These are phyloP conservation scores for Erinaceus europaeus DNA, from an alignment of 2,113 vertebrate species.

Conservation along the genomic window DNA sequence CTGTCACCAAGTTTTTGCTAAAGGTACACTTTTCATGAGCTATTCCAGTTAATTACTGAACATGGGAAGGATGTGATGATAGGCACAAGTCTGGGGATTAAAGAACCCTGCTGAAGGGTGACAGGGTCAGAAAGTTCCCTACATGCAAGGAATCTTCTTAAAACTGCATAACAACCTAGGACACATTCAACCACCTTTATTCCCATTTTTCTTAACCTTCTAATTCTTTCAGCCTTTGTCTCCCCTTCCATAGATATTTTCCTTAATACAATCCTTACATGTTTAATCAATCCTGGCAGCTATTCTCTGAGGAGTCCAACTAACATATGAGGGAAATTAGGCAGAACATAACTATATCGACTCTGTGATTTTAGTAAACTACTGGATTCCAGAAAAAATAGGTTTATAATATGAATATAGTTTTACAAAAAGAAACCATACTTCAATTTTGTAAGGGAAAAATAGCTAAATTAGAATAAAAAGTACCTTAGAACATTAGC, in stretches of 20 bases:
- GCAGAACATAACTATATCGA: not conserved
- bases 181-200: accelerated
- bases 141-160: not conserved
- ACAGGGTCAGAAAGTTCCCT: not conserved
- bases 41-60: not conserved
- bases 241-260: not conserved
- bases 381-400: constrained; percentile 25
- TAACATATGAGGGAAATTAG: not conserved
- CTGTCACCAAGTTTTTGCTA: not conserved
- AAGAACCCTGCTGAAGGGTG: not conserved
- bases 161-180: not conserved
- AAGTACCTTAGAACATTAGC: not conserved
- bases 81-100: not conserved
- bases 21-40: not conserved
- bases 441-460: not conserved
- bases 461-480: not conserved
- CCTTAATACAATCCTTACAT: not conserved
- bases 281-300: not conserved
- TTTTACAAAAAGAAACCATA: not conserved
- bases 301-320: not conserved
- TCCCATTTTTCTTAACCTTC: not conserved
- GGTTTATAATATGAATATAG: not conserved
- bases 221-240: not conserved
- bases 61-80: not conserved
- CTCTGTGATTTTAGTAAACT: not conserved